Evolutionary conservation across 2,797 vertebrate species (phyloP).

Genomic region (Lemur catta): DNA sequence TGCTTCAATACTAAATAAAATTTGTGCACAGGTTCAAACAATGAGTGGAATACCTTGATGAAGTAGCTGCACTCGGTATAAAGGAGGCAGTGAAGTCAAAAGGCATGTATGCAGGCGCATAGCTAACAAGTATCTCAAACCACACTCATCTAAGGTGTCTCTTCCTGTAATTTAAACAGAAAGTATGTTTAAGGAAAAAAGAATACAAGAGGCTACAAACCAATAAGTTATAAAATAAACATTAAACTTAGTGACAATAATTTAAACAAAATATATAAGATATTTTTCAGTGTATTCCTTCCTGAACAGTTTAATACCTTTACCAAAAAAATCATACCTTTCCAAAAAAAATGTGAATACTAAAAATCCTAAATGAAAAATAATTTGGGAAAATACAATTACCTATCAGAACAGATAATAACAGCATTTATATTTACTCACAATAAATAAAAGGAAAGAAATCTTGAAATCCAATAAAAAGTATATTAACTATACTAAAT

Average conservation of each 20-base stretch:
- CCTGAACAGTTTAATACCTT: neutral
- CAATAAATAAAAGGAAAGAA: conserved; percentile 35
- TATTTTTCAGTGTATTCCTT: conserved; percentile 14
- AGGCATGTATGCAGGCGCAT: conserved; percentile 98
- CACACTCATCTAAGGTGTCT: conserved; percentile 98
- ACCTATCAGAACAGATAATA: conserved; percentile 23
- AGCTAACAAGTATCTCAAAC: conserved; percentile 94
- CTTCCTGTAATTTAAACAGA: conserved; percentile 86
- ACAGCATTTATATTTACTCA: neutral
- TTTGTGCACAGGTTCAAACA: neutral
- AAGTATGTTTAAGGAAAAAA: conserved; percentile 37
- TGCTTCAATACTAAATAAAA: neutral
- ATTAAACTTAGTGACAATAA: conserved; percentile 22
- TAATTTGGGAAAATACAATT: conserved; percentile 3
- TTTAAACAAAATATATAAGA: neutral
- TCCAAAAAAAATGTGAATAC: neutral
- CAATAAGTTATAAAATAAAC: neutral
- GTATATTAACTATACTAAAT: neutral
- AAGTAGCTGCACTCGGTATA: conserved; percentile 97
- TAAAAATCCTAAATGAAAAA: conserved; percentile 44
- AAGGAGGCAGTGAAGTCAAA: conserved; percentile 96
- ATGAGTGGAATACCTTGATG: conserved; percentile 92
- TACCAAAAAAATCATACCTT: neutral
- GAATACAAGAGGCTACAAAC: neutral
- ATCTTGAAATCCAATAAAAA: conserved; percentile 24